Evolutionary conservation across 2,797 vertebrate species (phyloP).

Genomic region (Phrynocephalus forsythii): DNA sequence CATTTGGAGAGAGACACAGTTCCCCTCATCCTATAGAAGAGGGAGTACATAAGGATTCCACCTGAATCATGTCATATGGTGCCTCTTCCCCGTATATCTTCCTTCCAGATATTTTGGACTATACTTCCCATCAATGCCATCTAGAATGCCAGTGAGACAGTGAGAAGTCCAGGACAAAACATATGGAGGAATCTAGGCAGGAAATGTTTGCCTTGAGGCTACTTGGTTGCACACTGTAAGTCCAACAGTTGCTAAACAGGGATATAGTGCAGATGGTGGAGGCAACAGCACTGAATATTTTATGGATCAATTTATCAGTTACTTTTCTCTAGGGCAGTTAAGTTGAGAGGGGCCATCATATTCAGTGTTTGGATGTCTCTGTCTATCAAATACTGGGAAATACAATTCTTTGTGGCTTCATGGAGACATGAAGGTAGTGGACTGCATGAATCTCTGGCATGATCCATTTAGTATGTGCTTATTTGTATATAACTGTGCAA

Average conservation of each 20-base stretch:
- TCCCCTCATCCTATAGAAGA: background rate
- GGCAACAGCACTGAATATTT: background rate
- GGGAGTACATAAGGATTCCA: background rate
- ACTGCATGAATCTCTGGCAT: no score
- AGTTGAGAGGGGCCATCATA: background rate
- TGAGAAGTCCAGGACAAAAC: background rate
- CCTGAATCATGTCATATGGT: background rate
- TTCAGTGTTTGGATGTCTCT: background rate
- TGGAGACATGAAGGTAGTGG: no score
- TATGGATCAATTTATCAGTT: background rate
- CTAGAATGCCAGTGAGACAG: background rate
- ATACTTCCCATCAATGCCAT: background rate
- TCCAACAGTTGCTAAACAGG: background rate
- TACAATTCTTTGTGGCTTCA: background rate
- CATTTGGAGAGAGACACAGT: background rate
- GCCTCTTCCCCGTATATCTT: background rate
- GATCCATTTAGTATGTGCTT: no score
- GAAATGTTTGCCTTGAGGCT: background rate
- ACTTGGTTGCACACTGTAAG: background rate
- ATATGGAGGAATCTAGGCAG: background rate
- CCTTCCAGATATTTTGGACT: background rate
- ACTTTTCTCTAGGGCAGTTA: background rate
- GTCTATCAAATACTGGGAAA: background rate
- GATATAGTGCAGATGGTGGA: background rate
- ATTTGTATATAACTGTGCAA: no score